phyloP scores from a whole-genome alignment of 2,113 vertebrate species.

The Pterocles gutturalis region DNA sequence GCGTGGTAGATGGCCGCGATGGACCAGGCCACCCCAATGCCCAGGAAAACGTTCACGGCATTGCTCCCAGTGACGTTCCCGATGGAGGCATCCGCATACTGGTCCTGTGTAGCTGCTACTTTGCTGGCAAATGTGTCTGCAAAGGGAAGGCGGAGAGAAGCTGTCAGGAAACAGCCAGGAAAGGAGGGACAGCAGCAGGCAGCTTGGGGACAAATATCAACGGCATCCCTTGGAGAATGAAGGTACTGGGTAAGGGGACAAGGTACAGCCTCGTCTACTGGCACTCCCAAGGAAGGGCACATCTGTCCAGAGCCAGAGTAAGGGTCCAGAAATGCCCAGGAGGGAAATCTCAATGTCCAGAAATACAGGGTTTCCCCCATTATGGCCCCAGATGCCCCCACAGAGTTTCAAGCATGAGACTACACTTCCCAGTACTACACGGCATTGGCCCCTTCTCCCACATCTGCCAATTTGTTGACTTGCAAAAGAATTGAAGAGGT shows the following conservation, averaged over 20 bases:
- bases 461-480: background rate
- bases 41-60: slow-evolving; percentile 96
- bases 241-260: background rate
- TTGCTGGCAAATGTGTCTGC: slow-evolving; percentile 98
- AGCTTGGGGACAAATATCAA: background rate
- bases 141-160: background rate
- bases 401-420: background rate
- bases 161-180: background rate
- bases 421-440: background rate
- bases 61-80: slow-evolving; percentile 98
- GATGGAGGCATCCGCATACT: slow-evolving; percentile 95
- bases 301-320: background rate
- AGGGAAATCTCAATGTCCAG: background rate
- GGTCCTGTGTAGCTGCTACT: slow-evolving; percentile 93
- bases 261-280: accelerated
- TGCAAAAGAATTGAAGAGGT: background rate
- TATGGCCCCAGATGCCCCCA: background rate
- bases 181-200: background rate
- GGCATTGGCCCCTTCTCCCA: background rate
- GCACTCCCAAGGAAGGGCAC: background rate
- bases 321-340: background rate
- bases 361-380: background rate
- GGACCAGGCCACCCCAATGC: slow-evolving; percentile 97
- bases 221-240: too few species aligned
- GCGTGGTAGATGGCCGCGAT: slow-evolving; percentile 93